Conservation (phyloP, 2,797 vertebrate species). For the Pterois miles region DNA sequence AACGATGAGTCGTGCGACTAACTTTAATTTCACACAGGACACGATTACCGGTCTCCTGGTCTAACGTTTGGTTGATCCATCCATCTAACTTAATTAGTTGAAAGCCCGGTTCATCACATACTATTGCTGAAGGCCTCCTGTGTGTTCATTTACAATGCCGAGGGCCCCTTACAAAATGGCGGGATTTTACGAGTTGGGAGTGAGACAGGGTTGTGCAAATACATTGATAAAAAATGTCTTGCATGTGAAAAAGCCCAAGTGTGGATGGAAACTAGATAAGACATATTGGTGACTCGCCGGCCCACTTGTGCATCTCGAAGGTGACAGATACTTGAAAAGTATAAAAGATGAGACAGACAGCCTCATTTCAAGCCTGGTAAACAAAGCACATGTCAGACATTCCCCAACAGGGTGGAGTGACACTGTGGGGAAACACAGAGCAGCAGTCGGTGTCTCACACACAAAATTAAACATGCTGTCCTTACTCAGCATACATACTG, state of each 20-base stretch:
- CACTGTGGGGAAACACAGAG: conserved; percentile 27
- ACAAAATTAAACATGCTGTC: conserved; percentile 19
- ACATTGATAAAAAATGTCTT: conserved; percentile 5
- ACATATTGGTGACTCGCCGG: not conserved
- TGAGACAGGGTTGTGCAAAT: not conserved
- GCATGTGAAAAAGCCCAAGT: not conserved
- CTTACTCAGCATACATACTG: conserved; percentile 27
- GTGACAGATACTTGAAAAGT: conserved; percentile 30
- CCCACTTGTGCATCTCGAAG: conserved; percentile 15
- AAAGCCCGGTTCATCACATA: no score
- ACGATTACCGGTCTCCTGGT: no score
- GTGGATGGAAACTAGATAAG: conserved; percentile 11
- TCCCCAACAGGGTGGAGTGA: conserved; percentile 42
- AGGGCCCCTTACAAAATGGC: no score
- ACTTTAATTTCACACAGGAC: no score
- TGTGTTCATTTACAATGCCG: no score
- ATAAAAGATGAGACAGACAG: conserved; percentile 21
- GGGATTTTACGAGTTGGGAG: no score
- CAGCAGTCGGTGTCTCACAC: conserved; percentile 22
- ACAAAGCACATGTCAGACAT: conserved; percentile 61
- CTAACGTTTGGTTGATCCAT: no score
- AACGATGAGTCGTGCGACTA: no score
- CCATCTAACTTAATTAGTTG: no score
- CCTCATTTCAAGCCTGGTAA: conserved; percentile 44
- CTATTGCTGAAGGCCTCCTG: no score